Conservation (phyloP, 2,888 invertebrate species). For the Drosophila nr. medialis region DNA sequence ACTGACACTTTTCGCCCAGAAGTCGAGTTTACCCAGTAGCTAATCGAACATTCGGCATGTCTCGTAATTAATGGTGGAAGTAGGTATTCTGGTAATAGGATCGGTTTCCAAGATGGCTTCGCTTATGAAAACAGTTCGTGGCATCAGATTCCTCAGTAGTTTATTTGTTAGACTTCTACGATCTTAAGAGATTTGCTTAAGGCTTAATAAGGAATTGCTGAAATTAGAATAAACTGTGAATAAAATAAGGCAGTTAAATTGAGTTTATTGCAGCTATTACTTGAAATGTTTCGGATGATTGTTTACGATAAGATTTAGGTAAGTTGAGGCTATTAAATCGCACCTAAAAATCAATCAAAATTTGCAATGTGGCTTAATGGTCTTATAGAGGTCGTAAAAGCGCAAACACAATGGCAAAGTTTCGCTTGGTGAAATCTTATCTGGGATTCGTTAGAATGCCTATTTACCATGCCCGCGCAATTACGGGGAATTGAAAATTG, state of each 20-base stretch:
- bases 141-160: background rate
- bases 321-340: constrained; percentile 5
- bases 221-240: background rate
- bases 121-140: background rate
- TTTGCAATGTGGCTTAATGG: constrained; percentile 26
- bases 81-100: background rate
- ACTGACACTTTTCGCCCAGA: background rate
- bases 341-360: constrained; percentile 33
- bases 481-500: constrained; percentile 17
- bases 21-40: background rate
- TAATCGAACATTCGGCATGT: too few species aligned
- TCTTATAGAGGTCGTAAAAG: constrained; percentile 20
- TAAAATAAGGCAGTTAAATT: background rate
- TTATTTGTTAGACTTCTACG: background rate
- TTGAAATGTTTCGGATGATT: background rate
- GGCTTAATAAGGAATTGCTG: background rate
- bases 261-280: background rate
- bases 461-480: constrained; percentile 20
- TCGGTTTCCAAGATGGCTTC: background rate
- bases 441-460: constrained; percentile 3
- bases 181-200: background rate
- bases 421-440: constrained; percentile 28
- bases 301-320: background rate
- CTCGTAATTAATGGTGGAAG: background rate
- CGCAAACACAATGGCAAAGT: constrained; percentile 11